Base-by-base conservation (phyloP, 2,797 vertebrate genomes). In the Lemur catta region DNA sequence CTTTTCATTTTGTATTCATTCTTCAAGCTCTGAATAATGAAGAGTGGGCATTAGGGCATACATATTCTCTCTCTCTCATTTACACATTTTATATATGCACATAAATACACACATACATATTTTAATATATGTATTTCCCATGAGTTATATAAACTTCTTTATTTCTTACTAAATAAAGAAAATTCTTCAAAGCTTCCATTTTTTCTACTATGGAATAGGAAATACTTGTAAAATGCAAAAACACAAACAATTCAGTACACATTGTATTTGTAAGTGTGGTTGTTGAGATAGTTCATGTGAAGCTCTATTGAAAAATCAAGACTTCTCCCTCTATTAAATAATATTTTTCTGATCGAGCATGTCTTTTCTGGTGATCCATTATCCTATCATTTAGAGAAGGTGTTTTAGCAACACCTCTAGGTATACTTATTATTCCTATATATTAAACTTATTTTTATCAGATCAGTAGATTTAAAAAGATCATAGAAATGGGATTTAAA, bases 401-500 rank as follows among this genome's bases (percentile, higher is more conserved):
- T 43, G 2, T 43, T 74, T 30, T 33, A 82, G 48, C 9, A 79
- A 15, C 95, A 55, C 2, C 1, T 78, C 33, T 65, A 89, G 15
- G 57, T 88, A 92, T 30, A 15, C 12, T 38, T 74, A 26, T 3
- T 3, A 0, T 13, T 86, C 6, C 0, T 87, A 61, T 72, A 4
- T 9, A 89, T 57, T 65, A 97, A 87, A 67, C 86, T 95, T 2
- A 75, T 84, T 85, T 89, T 86, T 22, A 65, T 72, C 55, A 92
- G 15, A 85, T 84, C 0, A 33, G 26, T 76, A 88, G 22, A 82
- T 87, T 96, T 80, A 80, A n/a, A 12, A 86, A 92, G 84, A 84
- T 80, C 93, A 95, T 9, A 30, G 5, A 97, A 95, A 96, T 92
- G 48, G 1, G 90, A 82, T 97, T 95, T 63, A 43, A 7, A 94